These are phyloP conservation scores for Emydura subglobosa DNA, from an alignment of 2,113 vertebrate genomes.

Conservation along the genomic window DNA sequence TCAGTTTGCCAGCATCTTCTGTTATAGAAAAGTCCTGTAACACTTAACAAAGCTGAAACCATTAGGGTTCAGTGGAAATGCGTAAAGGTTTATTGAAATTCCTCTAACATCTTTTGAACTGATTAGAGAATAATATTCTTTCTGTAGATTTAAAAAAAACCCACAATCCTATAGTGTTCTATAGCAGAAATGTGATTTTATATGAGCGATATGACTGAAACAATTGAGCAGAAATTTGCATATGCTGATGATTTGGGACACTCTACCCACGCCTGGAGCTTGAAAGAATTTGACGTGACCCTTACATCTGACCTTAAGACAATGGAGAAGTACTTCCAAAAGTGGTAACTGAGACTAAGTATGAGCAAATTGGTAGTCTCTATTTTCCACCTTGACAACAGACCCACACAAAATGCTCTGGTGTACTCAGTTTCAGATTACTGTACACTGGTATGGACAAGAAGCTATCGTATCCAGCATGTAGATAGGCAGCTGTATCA, in stretches of 20 bases:
- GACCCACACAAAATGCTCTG: background rate
- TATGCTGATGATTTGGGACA: background rate
- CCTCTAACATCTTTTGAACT: background rate
- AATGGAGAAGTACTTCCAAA: background rate
- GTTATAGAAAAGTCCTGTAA: background rate
- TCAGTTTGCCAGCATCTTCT: background rate
- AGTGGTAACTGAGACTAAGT: background rate
- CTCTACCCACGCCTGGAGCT: background rate
- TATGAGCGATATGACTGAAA: background rate
- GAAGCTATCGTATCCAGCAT: background rate
- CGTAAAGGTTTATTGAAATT: background rate
- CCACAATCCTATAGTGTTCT: background rate
- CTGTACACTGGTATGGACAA: background rate
- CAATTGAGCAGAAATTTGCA: background rate
- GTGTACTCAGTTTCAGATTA: background rate
- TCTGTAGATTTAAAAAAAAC: fast-evolving
- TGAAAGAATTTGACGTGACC: background rate
- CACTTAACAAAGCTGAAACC: background rate
- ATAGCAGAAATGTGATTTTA: background rate
- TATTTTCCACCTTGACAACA: too few relatives aligned
- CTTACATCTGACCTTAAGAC: background rate
- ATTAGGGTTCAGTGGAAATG: background rate
- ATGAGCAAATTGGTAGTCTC: background rate
- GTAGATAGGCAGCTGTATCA: background rate
- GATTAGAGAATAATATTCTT: background rate